Base-by-base conservation (phyloP, 2,113 vertebrate species). In the Murina feae region DNA sequence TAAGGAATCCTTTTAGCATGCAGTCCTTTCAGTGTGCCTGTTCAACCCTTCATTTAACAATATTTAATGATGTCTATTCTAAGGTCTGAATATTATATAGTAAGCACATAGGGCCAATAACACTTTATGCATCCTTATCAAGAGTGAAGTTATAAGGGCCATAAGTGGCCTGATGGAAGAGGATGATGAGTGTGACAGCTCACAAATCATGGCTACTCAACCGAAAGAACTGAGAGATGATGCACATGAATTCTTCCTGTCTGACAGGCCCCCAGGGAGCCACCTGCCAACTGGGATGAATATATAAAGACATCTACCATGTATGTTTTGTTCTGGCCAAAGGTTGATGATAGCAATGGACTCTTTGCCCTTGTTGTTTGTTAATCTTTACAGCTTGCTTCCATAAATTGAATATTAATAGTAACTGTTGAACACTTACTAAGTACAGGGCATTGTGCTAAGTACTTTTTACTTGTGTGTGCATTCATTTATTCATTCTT, bases 81-180 rank as follows among this genome's bases (percentile, higher is more conserved):
- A 88, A 74, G n/a, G 94, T 88, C 94, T 0, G 0, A 96, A 82
- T 96, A 66, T 96, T 92, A 95, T 71, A 71, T 49, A 90, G 78
- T 63, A 93, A 93, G 90, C 93, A 94, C 96, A 88, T n/a, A 93
- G 95, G 87, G 65, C 91, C 96, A 93, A 72, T 96, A 90, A 97
- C 75, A 76, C 92, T 96, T 97, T 97, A 97, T 95, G 92, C 44
- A 80, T 97, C 94, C 96, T 95, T 91, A 86, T 97, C 89, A 97
- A 88, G 89, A 97, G 42, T 79, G 84, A 93, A 93, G 93, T 90
- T 86, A 87, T 90, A 66, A 96, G 91, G 93, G 60, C 84, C 95
- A 72, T 97, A 93, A 96, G 95, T 85, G 92, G 81, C 94, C 91
- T 92, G 96, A 96, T 96, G 87, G 95, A 88, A 92, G 91, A 96